Evolutionary conservation across 2,888 invertebrate genomes (phyloP), one percentile per base, ranked within the genome.

Genomic region (Odontomyia ornata): DNA sequence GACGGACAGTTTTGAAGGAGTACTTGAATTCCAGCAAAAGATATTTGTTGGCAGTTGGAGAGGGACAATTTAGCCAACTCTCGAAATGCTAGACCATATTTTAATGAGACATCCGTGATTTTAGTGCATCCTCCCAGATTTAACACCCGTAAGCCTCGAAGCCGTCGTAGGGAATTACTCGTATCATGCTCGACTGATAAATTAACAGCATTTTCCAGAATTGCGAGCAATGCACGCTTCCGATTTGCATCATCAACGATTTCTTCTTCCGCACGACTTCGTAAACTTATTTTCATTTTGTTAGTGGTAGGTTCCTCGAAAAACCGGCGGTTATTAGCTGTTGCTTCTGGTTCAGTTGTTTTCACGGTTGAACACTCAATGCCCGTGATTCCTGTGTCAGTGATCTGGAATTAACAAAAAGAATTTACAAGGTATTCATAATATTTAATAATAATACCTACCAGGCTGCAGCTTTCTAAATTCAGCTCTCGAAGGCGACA

Each of bases 21-120:
- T 79, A 89, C 86, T 79, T 89, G 88, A 80, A 93, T 88, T 52
- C 93, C 93, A 78, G 88, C 86, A 79, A 91, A 88, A 0, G 92
- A 91, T 77, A 93, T 89, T 85, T 92, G 91, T 82, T 92, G 91
- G 81, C 93, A 92, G 83, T 90, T 89, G 78, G 91, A 91, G 69
- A 94, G 85, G 82, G 91, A 89, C 27, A 94, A 86, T 78, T 88
- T 86, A 43, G 86, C 85, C 7, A 94, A 86, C 84, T 93, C 93
- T 71, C 88, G 88, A 82, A 93, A 93, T 78, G 89, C 89, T 79
- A 93, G 89, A 52, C 92, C 91, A 81, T 92, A 91, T 79, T 89
- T 91, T 11, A 94, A 83, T 79, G 93, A 92, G 0, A 92, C 90
- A 84, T 94, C 93, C 21, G 93, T 91, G 75, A 94, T 90, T 84